These are phyloP conservation scores for Phylloscopus collybita DNA, from an alignment of 2,797 vertebrate species.

Conservation along the genomic window DNA sequence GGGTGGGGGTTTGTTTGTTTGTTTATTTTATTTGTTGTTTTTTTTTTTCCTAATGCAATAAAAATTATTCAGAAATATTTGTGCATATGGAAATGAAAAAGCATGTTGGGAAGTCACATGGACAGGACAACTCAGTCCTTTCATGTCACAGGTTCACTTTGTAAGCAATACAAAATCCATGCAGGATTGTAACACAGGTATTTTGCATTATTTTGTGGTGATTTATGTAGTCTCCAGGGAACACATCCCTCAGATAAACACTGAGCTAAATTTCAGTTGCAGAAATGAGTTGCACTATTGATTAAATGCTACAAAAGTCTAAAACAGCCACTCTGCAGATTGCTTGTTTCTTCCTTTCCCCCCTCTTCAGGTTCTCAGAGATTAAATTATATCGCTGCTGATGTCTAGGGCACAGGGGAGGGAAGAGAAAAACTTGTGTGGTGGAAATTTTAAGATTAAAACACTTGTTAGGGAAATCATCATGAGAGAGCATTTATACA, in stretches of 20 bases:
- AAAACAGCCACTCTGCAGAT: not conserved
- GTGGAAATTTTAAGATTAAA: not conserved
- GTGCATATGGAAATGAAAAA: not conserved
- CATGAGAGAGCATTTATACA: not conserved
- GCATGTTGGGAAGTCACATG: fast-evolving
- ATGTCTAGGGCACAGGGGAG: not conserved
- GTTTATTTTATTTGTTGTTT: no score
- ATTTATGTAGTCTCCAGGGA: not conserved
- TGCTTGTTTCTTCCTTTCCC: not conserved
- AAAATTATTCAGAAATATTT: not conserved
- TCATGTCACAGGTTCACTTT: not conserved
- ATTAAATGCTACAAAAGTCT: not conserved
- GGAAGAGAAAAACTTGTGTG: not conserved
- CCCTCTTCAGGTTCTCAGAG: not conserved
- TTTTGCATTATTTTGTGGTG: not conserved
- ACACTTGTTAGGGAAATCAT: not conserved
- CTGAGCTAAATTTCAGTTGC: not conserved
- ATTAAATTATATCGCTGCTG: not conserved
- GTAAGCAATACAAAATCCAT: not conserved
- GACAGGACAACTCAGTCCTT: not conserved
- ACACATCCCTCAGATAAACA: not conserved
- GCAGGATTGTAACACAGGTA: not conserved
- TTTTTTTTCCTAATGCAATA: not conserved
- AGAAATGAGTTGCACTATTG: not conserved
- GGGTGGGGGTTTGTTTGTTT: no score